Percentiles rank a stretch among this genome's conserved stretches.
These are phyloP conservation scores for Hypsibius dujardini DNA, from an alignment of 1,140 invertebrate species.

Conservation along the genomic window DNA sequence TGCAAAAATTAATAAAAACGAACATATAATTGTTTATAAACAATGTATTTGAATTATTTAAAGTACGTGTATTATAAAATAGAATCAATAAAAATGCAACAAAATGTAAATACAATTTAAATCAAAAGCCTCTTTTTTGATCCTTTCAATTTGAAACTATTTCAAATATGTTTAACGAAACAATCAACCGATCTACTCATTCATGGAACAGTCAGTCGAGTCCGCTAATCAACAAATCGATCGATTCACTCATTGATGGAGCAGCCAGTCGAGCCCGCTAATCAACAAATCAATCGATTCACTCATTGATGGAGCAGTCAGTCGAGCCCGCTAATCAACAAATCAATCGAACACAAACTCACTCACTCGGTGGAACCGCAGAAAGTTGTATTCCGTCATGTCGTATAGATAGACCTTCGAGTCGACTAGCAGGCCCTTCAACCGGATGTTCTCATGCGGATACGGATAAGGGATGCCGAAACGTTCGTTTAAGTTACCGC, in stretches of 20 bases:
- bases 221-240: no score
- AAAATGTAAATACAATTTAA: no score
- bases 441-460: neutral
- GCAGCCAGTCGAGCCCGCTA: neutral
- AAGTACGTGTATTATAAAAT: no score
- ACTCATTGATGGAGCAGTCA: neutral
- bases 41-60: no score
- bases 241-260: neutral
- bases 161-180: no score
- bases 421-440: conserved; percentile 7
- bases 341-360: neutral
- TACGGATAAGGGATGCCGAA: neutral
- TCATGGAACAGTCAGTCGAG: neutral
- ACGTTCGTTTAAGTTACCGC: neutral
- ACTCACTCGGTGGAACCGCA: neutral
- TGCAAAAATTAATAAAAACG: neutral
- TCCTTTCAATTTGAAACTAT: no score
- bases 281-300: neutral
- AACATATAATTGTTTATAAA: no score
- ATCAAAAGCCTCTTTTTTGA: no score
- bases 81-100: no score
- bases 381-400: neutral
- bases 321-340: neutral
- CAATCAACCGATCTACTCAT: no score
- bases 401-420: neutral